Evolutionary conservation across 2,888 invertebrate genomes (phyloP), one percentile per base, ranked within the genome.

Genomic region (Pherbina coryleti): DNA sequence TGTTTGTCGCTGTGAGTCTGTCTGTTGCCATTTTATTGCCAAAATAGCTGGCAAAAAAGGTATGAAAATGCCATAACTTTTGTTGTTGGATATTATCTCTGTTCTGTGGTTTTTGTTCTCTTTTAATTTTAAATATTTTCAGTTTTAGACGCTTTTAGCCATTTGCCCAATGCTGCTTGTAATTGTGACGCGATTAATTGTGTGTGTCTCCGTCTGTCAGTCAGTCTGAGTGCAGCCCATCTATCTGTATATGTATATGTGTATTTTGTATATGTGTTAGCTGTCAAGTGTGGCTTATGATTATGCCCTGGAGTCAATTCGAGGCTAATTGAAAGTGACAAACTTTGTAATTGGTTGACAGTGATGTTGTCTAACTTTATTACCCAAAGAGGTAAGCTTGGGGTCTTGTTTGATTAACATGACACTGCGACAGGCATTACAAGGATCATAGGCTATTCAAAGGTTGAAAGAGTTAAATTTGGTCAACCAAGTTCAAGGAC

Each of bases 81-180:
- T 34, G 3, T 28, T 44, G 31, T 64, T 14, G 17, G 28, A 28
- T 22, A 2, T 17, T 28, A 60, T 22, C 5, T 34, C 34, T 64
- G 34, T 64, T 34, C 19, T 4, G 9, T 64, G n/a, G 34, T 64
- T 64, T 34, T 34, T 76, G 25, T 64, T 66, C 55, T 55, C 57
- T 34, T 51, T 79, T 62, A 77, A 75, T 76, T 62, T 55, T n/a
- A 69, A 69, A 67, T 64, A 55, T 55, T 60, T 28, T 73, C 22
- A 34, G 19, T 44, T 73, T 74, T 64, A 5, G 14, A 44, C 11
- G 14, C 44, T 44, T 37, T 44, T 44, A 44, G 44, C 11, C 44
- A 11, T 44, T 44, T 11, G 14, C 11, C 44, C 14, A 44, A 44
- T 44, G 44, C 3, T 14, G 44, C 44, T 44, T 28, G 57, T 60